A percentile compares a stretch with the other conserved stretches of the same genome.
Conservation (phyloP, 2,113 vertebrate genomes). For the Chloroceryle aenea region DNA sequence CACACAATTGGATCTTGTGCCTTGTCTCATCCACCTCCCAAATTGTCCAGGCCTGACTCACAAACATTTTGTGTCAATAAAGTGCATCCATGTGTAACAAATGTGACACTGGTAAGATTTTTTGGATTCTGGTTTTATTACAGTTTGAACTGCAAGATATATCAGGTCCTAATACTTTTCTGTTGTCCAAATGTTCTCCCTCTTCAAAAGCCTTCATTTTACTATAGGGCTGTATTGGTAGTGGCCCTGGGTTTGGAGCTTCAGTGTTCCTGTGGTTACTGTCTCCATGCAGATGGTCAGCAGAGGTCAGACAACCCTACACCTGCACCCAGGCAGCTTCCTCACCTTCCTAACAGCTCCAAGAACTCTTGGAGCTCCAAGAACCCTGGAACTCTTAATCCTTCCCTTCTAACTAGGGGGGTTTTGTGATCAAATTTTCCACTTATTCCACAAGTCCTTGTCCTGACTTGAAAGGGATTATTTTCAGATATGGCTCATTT, state of each 20-base stretch:
- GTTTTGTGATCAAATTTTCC: background rate
- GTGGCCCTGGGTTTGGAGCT: background rate
- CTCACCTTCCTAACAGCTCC: background rate
- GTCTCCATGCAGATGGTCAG: background rate
- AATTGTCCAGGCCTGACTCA: background rate
- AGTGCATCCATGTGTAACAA: background rate
- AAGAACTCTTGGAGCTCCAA: background rate
- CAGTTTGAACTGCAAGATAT: background rate
- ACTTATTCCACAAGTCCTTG: background rate
- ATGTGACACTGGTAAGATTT: background rate
- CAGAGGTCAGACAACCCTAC: background rate
- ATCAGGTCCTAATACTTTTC: background rate
- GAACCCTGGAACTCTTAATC: background rate
- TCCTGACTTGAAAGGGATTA: background rate
- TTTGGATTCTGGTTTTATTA: background rate
- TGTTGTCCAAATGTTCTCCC: background rate
- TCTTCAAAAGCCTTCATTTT: background rate
- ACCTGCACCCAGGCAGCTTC: background rate
- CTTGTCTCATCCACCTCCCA: background rate
- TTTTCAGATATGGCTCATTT: background rate
- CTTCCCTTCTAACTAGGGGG: background rate
- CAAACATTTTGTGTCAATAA: background rate
- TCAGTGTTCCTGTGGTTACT: background rate
- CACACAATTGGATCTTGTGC: background rate
- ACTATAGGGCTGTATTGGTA: fast-evolving